phyloP scores from a whole-genome alignment of 2,113 vertebrate genomes.

The Recurvirostra avosetta region DNA sequence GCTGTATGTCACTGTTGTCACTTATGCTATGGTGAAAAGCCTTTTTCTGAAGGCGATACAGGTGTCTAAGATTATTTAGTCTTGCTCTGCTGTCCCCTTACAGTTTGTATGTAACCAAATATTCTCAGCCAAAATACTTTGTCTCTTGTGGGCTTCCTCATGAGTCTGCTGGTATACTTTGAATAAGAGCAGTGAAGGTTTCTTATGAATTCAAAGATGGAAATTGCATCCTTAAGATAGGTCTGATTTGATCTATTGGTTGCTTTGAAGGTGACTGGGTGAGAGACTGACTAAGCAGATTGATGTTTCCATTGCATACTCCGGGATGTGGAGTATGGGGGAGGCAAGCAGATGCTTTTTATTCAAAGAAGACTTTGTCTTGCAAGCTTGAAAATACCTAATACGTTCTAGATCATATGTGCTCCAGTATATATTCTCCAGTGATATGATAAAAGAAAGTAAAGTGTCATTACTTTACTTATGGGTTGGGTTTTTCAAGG shows the following conservation, averaged over 20 bases:
- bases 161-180: neutral
- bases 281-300: neutral
- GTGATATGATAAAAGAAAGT: neutral
- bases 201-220: neutral
- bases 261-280: neutral
- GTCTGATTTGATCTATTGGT: neutral
- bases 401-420: neutral
- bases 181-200: neutral
- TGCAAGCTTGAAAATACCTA: neutral
- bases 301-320: neutral
- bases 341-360: neutral
- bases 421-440: neutral
- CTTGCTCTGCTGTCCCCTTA: neutral
- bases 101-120: neutral
- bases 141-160: neutral
- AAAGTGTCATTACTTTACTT: neutral
- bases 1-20: neutral
- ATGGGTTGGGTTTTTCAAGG: neutral
- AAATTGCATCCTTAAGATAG: neutral
- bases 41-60: neutral
- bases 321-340: neutral
- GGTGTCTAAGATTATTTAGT: neutral
- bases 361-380: neutral
- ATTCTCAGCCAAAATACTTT: neutral
- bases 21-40: neutral